Evolutionary conservation across 2,797 vertebrate species (phyloP).

Genomic region (Denticeps clupeoides): DNA sequence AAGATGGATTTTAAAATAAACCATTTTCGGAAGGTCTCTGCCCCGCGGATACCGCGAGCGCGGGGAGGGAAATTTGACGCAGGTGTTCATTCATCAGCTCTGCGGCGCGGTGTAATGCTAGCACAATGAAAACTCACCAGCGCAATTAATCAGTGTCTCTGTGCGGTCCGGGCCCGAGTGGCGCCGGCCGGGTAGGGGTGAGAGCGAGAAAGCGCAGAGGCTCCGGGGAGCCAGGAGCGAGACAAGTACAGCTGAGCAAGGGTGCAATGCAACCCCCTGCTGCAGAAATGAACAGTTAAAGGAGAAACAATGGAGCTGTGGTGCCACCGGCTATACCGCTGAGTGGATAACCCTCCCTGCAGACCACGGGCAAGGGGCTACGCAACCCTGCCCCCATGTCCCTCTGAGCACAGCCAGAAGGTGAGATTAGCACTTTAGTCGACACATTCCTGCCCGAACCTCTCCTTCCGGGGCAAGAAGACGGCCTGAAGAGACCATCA

Average conservation of each 20-base stretch:
- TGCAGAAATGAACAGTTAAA: constrained; percentile 21
- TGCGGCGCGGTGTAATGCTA: constrained; percentile 39
- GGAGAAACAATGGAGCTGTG: constrained; percentile 15
- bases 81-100: constrained; percentile 32
- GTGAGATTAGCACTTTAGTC: not conserved
- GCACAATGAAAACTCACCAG: constrained; percentile 41
- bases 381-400: too few species aligned
- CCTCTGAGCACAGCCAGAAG: not conserved
- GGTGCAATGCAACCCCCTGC: constrained; percentile 23
- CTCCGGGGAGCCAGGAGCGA: constrained; percentile 18
- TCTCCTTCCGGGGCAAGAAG: too few species aligned
- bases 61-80: not conserved
- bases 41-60: not conserved
- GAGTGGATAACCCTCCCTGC: too few species aligned
- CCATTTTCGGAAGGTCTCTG: not conserved
- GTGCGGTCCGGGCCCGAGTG: constrained; percentile 7
- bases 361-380: too few species aligned
- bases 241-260: constrained; percentile 27
- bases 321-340: too few species aligned
- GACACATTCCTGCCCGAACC: too few species aligned
- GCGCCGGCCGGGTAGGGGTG: too few species aligned
- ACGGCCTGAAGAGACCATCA: too few species aligned
- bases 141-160: constrained; percentile 40
- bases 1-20: constrained; percentile 16
- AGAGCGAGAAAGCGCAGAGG: too few species aligned